Conservation (phyloP, 2,797 vertebrate genomes). For the Syngnathus acus region DNA sequence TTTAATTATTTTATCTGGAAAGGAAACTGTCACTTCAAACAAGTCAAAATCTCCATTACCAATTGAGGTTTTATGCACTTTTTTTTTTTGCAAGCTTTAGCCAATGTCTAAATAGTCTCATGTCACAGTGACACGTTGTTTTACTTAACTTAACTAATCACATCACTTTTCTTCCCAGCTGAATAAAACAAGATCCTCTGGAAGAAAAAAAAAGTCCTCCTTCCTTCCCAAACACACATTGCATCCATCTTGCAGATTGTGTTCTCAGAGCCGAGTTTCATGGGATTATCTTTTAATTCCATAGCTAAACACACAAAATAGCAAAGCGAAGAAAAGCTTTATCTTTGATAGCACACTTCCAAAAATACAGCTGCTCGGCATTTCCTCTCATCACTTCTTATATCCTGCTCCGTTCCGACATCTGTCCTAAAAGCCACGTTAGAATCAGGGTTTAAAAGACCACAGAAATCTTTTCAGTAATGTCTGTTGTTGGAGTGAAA, state of each 20-base stretch:
- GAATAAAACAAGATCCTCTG: background rate
- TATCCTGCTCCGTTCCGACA: background rate
- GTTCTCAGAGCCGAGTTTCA: background rate
- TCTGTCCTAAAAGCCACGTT: background rate
- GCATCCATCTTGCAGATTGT: background rate
- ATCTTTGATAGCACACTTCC: background rate
- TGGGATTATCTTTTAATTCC: constrained; percentile 4
- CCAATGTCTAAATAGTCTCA: background rate
- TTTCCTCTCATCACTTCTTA: background rate
- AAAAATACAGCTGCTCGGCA: background rate
- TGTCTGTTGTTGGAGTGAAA: constrained; percentile 27
- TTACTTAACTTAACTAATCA: background rate
- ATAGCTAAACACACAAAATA: background rate
- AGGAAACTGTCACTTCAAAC: too few species aligned
- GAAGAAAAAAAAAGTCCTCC: background rate
- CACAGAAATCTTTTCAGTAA: constrained; percentile 35
- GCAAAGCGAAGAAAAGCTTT: background rate
- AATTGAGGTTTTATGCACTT: background rate
- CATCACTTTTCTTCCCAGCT: background rate
- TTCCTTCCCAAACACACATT: background rate
- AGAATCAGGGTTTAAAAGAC: constrained; percentile 7
- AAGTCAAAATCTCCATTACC: background rate
- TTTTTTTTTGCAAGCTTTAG: background rate
- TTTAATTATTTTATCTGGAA: too few species aligned
- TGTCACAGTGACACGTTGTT: background rate